Conservation (phyloP, 2,888 invertebrate species). For the Calameuta pallipes region DNA sequence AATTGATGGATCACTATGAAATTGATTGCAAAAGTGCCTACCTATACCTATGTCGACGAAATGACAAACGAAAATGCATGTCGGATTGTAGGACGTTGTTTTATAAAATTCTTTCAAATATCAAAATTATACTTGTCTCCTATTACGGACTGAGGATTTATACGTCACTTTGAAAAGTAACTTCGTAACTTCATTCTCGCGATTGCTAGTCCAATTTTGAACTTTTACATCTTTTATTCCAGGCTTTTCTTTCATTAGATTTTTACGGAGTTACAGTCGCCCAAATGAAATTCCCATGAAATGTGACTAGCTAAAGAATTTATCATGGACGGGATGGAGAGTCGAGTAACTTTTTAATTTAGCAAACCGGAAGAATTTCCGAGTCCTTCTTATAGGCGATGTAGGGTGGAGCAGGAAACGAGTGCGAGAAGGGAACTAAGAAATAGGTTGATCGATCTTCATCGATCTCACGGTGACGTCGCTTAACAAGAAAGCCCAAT, state of each 20-base stretch:
- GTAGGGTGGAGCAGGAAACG: neutral
- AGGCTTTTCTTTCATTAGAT: neutral
- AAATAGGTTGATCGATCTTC: neutral
- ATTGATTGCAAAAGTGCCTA: too few species aligned
- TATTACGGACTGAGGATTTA: neutral
- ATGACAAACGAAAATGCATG: too few species aligned
- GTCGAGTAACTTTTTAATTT: neutral
- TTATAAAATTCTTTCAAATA: neutral
- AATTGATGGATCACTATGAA: neutral
- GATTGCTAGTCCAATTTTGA: neutral
- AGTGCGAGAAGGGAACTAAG: neutral
- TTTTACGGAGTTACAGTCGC: neutral
- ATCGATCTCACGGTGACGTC: neutral
- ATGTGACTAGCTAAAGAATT: neutral
- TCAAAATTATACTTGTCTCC: neutral
- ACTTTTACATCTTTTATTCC: neutral
- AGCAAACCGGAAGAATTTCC: neutral
- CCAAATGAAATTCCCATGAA: neutral
- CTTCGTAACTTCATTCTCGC: neutral
- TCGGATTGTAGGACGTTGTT: neutral
- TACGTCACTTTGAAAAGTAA: neutral
- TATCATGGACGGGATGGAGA: neutral
- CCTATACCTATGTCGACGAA: too few species aligned
- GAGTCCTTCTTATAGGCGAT: neutral
- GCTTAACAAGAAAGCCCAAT: neutral